Conservation (phyloP, 2,113 vertebrate species). For the Mungos mungo region DNA sequence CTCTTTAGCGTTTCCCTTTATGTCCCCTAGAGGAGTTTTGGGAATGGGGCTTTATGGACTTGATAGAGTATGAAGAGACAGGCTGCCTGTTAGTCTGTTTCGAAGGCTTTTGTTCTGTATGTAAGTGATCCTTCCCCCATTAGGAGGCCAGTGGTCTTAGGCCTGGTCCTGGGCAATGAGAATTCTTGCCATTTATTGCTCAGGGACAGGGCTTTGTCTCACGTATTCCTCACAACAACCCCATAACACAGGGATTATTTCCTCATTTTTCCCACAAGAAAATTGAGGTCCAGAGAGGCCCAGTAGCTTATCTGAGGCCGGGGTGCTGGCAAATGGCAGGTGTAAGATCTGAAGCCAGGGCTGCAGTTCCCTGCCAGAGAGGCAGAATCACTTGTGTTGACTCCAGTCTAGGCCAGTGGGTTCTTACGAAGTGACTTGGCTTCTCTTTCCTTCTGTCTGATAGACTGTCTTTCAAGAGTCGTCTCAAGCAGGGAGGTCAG, state of each 20-base stretch:
- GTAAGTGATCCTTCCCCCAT: neutral
- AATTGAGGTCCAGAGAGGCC: neutral
- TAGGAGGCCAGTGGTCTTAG: neutral
- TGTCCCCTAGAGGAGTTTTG: neutral
- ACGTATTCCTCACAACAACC: neutral
- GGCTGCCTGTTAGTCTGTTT: neutral
- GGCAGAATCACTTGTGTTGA: neutral
- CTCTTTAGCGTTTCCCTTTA: neutral
- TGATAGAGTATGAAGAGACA: neutral
- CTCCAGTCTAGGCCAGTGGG: neutral
- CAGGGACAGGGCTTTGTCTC: neutral
- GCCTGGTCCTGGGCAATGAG: neutral
- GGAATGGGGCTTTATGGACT: neutral
- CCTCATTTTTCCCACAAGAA: neutral
- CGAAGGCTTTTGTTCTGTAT: neutral
- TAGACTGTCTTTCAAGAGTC: neutral
- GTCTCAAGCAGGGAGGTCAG: neutral
- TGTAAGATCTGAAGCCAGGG: neutral
- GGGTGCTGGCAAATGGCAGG: neutral
- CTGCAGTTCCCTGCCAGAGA: neutral
- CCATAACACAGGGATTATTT: neutral
- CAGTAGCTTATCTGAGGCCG: neutral
- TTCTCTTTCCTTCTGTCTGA: neutral
- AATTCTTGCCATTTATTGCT: neutral
- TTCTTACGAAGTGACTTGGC: neutral